These are phyloP conservation scores for Trypoxylus dichotomus DNA, from an alignment of 1,140 invertebrate species.

Conservation along the genomic window DNA sequence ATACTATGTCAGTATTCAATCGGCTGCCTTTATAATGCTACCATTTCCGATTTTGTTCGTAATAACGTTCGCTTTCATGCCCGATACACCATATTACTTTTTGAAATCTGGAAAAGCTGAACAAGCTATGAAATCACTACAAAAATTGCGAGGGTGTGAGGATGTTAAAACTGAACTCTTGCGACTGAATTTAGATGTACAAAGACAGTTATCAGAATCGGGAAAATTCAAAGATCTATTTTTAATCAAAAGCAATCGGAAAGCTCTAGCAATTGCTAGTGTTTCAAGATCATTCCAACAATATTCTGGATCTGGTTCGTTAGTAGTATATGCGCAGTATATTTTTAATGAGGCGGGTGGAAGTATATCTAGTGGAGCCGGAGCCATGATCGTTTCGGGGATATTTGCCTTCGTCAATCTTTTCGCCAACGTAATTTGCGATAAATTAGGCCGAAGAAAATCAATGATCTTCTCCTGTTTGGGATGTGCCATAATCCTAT, in stretches of 20 bases:
- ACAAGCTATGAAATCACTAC: constrained; percentile 65
- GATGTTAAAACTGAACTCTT: constrained; percentile 63
- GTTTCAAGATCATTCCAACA: constrained; percentile 55
- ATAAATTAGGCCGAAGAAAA: constrained; percentile 69
- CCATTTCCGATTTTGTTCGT: constrained; percentile 58
- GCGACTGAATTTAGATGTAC: constrained; percentile 60
- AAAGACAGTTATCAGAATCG: constrained; percentile 53
- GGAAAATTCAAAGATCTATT: constrained; percentile 62
- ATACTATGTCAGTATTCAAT: constrained; percentile 12
- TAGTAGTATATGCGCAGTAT: constrained; percentile 65
- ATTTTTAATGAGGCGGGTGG: constrained; percentile 57
- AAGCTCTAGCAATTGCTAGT: constrained; percentile 62
- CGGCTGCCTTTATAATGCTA: not conserved
- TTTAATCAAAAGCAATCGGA: constrained; percentile 61
- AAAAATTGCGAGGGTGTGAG: constrained; percentile 61
- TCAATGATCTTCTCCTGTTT: constrained; percentile 63
- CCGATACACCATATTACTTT: constrained; percentile 78
- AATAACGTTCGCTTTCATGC: constrained; percentile 67
- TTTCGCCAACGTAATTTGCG: constrained; percentile 65
- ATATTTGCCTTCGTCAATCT: constrained; percentile 67
- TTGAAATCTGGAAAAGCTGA: constrained; percentile 60
- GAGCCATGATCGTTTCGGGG: constrained; percentile 57
- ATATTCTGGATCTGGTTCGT: constrained; percentile 62
- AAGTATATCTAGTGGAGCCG: constrained; percentile 64
- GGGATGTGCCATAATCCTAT: constrained; percentile 49